Conservation (phyloP, 2,113 vertebrate genomes). For the Okapia johnstoni region DNA sequence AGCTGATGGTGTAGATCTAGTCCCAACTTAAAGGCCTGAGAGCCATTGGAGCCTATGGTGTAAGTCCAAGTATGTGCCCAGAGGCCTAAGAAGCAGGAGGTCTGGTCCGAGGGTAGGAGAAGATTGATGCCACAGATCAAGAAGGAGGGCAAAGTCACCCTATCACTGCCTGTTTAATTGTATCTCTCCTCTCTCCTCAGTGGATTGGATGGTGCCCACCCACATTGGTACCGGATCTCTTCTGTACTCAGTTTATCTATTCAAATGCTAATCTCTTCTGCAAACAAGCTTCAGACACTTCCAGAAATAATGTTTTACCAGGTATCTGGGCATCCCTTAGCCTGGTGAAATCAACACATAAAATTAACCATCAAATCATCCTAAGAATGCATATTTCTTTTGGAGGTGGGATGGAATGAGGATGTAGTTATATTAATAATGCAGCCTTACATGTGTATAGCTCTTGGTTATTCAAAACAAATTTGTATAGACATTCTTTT, state of each 20-base stretch:
- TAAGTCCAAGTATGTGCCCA: background rate
- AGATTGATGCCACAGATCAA: background rate
- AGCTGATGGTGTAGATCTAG: background rate
- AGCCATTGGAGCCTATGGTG: background rate
- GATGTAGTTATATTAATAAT: background rate
- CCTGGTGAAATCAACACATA: background rate
- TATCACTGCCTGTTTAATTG: background rate
- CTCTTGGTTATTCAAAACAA: background rate
- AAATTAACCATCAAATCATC: background rate
- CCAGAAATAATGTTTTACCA: background rate
- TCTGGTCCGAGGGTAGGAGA: background rate
- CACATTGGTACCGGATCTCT: background rate
- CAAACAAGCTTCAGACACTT: background rate
- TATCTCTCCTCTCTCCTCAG: background rate
- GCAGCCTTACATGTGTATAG: background rate
- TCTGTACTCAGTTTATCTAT: background rate
- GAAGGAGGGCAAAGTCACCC: background rate
- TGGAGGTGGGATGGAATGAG: background rate
- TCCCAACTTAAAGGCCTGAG: background rate
- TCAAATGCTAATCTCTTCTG: background rate
- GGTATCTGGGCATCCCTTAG: background rate
- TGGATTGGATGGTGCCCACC: background rate
- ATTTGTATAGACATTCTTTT: background rate
- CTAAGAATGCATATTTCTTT: background rate
- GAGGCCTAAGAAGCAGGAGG: background rate